Evolutionary conservation across 2,113 vertebrate species (phyloP).

Genomic region (Struthio camelus): DNA sequence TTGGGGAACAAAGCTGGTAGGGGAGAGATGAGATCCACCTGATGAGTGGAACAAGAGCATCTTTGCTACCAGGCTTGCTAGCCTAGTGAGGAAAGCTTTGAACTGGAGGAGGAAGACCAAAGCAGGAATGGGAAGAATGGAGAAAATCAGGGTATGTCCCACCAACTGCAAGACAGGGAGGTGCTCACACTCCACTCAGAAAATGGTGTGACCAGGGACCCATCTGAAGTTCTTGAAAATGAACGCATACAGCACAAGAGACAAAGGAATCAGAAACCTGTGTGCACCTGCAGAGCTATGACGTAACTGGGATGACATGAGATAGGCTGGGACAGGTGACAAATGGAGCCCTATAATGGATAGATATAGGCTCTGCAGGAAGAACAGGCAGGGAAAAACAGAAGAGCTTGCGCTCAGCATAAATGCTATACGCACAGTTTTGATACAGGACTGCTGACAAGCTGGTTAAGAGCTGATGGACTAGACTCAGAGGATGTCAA

Average conservation of each 20-base stretch:
- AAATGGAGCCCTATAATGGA: neutral
- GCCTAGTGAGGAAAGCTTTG: neutral
- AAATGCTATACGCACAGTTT: neutral
- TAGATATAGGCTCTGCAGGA: neutral
- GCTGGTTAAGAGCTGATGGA: neutral
- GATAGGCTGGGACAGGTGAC: neutral
- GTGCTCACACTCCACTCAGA: neutral
- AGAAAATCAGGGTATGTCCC: neutral
- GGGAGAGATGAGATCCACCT: neutral
- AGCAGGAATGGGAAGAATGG: neutral
- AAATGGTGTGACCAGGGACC: neutral
- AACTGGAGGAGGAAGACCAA: neutral
- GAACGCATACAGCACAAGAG: neutral
- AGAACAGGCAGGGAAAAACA: neutral
- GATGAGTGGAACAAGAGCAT: neutral
- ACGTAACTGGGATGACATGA: neutral
- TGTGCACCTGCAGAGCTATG: neutral
- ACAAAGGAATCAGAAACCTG: neutral
- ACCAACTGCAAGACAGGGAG: neutral
- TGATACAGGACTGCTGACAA: neutral
- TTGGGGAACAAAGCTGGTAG: neutral
- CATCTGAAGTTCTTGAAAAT: neutral
- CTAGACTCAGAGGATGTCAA: neutral
- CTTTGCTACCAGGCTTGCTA: neutral
- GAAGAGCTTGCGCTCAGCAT: neutral